Evolutionary conservation across 1,140 invertebrate genomes (phyloP), one percentile per base, ranked within the genome.

Genomic region (Caerostris darwini): DNA sequence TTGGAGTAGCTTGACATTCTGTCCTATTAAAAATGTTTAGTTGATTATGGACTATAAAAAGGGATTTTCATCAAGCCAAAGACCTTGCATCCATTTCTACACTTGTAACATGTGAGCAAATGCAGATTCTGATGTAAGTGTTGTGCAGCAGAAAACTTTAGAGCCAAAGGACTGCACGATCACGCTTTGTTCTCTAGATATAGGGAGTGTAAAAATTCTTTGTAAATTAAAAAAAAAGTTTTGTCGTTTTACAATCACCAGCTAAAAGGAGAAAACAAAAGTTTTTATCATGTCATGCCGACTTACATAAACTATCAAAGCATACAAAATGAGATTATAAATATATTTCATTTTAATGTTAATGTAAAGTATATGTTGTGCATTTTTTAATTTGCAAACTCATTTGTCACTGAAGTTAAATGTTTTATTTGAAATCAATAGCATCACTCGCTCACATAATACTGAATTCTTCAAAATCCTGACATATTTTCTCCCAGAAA

Each of bases 331-430:
- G 88, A 90, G 64, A 90, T 90, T 90, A 90, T 88, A 88, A 88
- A 64, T 88, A 90, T 77, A 90, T 77, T 90, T 90, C 88, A 90
- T 90, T 88, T 90, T 90, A 88, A 88, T 88, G 86, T 88, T 88
- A 67, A 88, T 88, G 86, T 90, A 90, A 90, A 90, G 57, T 77
- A 69, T 90, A 61, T 56, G 56, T 61, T 90, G 88, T 90, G 88
- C 54, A 71, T 90, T 88, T 88, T 90, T 90, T 90, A 90, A 90
- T 88, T 88, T 88, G 19, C 7, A 67, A 58, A 67, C 50, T 88
- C 58, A 88, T 67, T 88, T 88, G 50, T 56, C 12, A 54, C 34
- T 64, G 19, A 85, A 85, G 83, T 85, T 81, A 34, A 34, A 7
- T 53, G 50, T 88, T 88, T 88, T 88, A 64, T 12, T 64, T 50